These are phyloP conservation scores for Eulemur albifrons DNA, from an alignment of 2,797 vertebrate species.

Conservation along the genomic window DNA sequence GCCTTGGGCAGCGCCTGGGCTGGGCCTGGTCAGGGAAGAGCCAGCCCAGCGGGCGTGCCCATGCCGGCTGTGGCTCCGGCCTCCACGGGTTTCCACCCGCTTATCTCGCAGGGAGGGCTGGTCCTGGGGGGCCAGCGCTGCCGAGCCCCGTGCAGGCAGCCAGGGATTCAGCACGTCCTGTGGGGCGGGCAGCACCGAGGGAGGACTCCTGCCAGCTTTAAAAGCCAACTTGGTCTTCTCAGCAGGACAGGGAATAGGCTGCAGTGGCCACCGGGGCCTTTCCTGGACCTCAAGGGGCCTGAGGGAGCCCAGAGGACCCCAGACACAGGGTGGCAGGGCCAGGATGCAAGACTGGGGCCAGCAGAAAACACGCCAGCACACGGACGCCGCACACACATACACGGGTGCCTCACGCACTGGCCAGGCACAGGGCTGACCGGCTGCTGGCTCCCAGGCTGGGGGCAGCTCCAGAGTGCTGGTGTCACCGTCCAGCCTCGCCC, in stretches of 20 bases:
- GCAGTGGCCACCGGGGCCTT: not conserved
- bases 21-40: not conserved
- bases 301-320: not conserved
- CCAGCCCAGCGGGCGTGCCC: not conserved
- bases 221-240: not conserved
- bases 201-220: not conserved
- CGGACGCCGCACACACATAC: not conserved
- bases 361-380: not conserved
- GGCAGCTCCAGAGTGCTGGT: too few species aligned
- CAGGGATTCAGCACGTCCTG: too few species aligned
- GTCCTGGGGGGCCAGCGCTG: not conserved
- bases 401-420: fast-evolving
- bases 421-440: fast-evolving
- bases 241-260: not conserved
- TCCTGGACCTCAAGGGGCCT: not conserved
- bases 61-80: not conserved
- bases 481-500: not conserved
- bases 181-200: fast-evolving
- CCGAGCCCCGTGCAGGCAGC: not conserved
- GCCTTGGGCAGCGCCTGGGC: not conserved
- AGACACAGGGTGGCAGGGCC: not conserved
- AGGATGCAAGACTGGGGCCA: not conserved
- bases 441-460: not conserved
- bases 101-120: not conserved
- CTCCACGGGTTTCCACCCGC: not conserved